These are phyloP conservation scores for human (Homo sapiens) DNA, from an alignment of 2,113 vertebrate species.

Conservation along the genomic window DNA sequence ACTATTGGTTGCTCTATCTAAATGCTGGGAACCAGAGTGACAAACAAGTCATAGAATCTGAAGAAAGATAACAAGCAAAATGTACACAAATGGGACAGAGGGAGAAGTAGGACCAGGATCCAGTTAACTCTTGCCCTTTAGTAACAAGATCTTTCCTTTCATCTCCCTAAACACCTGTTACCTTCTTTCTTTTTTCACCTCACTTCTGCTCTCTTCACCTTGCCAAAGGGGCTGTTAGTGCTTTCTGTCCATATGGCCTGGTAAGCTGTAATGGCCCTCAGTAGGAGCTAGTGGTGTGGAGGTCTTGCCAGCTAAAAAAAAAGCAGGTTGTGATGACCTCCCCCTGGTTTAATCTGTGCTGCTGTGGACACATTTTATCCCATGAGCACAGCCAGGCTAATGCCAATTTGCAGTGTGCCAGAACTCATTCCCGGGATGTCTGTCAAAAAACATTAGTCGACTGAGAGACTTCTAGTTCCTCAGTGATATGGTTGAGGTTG, in stretches of 20 bases:
- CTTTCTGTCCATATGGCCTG: neutral
- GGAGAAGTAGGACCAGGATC: neutral
- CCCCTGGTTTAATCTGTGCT: neutral
- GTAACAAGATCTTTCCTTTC: neutral
- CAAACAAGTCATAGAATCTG: neutral
- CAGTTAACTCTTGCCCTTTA: neutral
- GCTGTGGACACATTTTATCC: neutral
- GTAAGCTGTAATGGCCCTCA: neutral
- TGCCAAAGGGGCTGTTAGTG: neutral
- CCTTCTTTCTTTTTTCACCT: neutral
- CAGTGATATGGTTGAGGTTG: neutral
- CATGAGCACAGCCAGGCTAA: neutral
- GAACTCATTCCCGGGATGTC: neutral
- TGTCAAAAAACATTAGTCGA: conserved; percentile 2
- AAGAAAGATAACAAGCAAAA: neutral
- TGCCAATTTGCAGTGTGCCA: neutral
- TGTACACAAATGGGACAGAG: neutral
- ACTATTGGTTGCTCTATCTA: neutral
- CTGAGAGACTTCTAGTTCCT: conserved; percentile 11
- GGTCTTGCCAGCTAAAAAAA: neutral
- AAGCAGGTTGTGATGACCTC: neutral
- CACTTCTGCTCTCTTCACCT: neutral
- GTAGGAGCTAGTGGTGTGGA: neutral
- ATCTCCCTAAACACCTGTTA: neutral
- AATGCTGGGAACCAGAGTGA: neutral